Percentiles rank a stretch among this genome's conserved stretches.
These are phyloP conservation scores for Onychomys leucogaster DNA, from an alignment of 2,797 vertebrate species.

Conservation along the genomic window DNA sequence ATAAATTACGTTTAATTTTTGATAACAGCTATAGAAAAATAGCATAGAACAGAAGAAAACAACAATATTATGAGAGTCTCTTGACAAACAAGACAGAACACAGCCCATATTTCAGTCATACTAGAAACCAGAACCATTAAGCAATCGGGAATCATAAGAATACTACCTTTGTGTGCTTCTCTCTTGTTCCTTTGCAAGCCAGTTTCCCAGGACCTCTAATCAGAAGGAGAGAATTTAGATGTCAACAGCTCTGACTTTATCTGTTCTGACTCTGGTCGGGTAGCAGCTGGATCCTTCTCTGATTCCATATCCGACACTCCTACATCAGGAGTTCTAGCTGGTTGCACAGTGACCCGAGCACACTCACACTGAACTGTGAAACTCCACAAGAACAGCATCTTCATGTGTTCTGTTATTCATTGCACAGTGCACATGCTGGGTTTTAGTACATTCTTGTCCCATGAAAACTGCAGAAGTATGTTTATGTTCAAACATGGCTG, in stretches of 20 bases:
- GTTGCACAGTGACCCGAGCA: too few relatives aligned
- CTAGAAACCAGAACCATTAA: not conserved
- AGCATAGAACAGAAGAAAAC: not conserved
- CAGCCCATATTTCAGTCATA: not conserved
- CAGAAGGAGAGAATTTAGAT: not conserved
- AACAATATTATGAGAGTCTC: not conserved
- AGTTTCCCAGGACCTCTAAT: not conserved
- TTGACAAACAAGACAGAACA: not conserved
- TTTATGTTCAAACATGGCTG: not conserved
- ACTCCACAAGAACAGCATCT: not conserved
- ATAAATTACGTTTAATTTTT: constrained; percentile 12
- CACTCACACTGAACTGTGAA: not conserved
- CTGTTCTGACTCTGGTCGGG: not conserved
- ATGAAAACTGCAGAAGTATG: not conserved
- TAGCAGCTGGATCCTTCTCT: not conserved
- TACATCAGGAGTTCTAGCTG: not conserved
- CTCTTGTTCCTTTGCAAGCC: not conserved
- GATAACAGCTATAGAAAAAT: not conserved
- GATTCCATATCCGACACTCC: not conserved
- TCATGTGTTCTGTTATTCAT: not conserved
- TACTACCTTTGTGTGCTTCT: not conserved
- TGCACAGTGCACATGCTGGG: not conserved
- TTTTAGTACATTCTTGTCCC: not conserved
- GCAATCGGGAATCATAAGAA: not conserved
- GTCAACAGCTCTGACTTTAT: not conserved